Percentiles rank a stretch among this genome's conserved stretches.
phyloP scores from a whole-genome alignment of 2,113 vertebrate species.

The Solea solea region DNA sequence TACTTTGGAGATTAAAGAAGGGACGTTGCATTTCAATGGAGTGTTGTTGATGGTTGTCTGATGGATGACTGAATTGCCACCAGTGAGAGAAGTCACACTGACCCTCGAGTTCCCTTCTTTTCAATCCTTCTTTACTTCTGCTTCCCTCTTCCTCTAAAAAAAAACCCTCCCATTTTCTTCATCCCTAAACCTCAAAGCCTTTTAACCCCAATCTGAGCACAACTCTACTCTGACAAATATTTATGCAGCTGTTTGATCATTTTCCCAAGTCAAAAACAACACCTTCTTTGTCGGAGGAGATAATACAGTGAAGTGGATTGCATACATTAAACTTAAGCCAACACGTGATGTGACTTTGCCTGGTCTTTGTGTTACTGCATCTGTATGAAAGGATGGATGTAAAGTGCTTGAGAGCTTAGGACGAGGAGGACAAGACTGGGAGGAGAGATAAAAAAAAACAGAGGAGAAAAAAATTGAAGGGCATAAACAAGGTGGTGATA shows the following conservation, averaged over 20 bases:
- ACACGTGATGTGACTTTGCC: conserved; percentile 69
- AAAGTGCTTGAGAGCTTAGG: conserved; percentile 82
- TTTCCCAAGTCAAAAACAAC: conserved; percentile 70
- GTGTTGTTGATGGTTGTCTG: conserved; percentile 65
- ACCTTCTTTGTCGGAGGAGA: conserved; percentile 60
- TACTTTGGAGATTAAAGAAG: conserved; percentile 83
- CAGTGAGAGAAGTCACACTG: conserved; percentile 37
- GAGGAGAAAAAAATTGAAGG: conserved; percentile 51
- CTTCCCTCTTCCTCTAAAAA: conserved; percentile 13
- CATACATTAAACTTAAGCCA: conserved; percentile 81
- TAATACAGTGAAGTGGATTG: conserved; percentile 79
- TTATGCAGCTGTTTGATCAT: conserved; percentile 74
- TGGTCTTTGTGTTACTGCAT: conserved; percentile 76
- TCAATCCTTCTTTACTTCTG: conserved; percentile 4
- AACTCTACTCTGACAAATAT: conserved; percentile 55
- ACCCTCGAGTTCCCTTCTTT: conserved; percentile 26
- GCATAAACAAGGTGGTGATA: conserved; percentile 38
- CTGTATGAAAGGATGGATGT: conserved; percentile 73
- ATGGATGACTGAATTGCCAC: conserved; percentile 71
- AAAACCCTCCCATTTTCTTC: conserved; percentile 5
- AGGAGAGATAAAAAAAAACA: conserved; percentile 52
- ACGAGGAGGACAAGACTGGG: conserved; percentile 55
- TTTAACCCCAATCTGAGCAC: conserved; percentile 63
- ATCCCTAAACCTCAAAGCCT: conserved; percentile 58
- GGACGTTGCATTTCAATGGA: conserved; percentile 79